Evolutionary conservation across 64 coral and sea anemone genomes (phyloP).

Genomic region (Cladopsammia gracilis): DNA sequence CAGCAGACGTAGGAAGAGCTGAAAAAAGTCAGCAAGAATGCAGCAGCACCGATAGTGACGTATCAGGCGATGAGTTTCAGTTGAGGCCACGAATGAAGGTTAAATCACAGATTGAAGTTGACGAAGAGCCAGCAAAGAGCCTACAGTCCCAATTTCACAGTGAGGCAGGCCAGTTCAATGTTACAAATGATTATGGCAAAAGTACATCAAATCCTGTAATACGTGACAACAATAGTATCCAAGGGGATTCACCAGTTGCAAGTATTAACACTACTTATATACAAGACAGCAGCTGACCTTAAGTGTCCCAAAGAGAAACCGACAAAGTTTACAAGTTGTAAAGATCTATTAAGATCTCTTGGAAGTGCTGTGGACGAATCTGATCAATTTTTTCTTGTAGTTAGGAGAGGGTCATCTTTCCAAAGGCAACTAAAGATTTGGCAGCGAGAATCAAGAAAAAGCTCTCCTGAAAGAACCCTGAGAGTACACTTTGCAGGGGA

Average conservation of each 20-base stretch:
- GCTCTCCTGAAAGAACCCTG: neutral
- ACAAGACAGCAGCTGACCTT: slow-evolving; percentile 1
- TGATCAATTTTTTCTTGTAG: slow-evolving; percentile 19
- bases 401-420: slow-evolving; percentile 26
- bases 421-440: neutral
- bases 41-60: slow-evolving; percentile 9
- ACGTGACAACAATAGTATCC: slow-evolving; percentile 11
- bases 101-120: slow-evolving; percentile 17
- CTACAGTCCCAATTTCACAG: slow-evolving; percentile 13
- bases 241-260: neutral
- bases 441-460: slow-evolving; percentile 13
- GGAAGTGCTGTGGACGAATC: slow-evolving; percentile 2
- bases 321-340: neutral
- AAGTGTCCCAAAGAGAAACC: neutral
- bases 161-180: slow-evolving; percentile 4
- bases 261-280: neutral
- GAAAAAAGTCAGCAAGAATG: slow-evolving; percentile 21
- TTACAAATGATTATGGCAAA: neutral
- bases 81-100: slow-evolving; percentile 16
- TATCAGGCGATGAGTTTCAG: slow-evolving; percentile 19
- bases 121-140: slow-evolving; percentile 23
- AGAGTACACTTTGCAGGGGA: too few species aligned
- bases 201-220: slow-evolving; percentile 5
- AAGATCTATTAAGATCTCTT: slow-evolving; percentile 34
- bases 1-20: neutral